These are phyloP conservation scores for Cotesia typhae DNA, from an alignment of 1,140 invertebrate species.

Conservation along the genomic window DNA sequence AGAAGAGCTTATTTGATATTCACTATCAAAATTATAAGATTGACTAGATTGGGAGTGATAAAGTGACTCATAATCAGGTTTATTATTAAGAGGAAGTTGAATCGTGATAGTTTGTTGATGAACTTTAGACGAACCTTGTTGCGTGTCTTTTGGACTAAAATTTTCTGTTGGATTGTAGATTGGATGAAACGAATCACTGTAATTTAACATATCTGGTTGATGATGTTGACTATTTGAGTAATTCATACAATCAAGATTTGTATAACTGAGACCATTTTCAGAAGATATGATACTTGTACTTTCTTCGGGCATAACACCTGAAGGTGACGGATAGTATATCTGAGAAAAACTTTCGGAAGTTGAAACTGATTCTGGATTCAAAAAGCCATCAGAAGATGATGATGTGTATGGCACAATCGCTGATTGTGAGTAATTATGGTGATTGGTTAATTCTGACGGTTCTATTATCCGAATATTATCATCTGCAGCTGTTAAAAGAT, in stretches of 20 bases:
- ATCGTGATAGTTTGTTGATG: conserved; percentile 43
- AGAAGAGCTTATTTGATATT: conserved; percentile 44
- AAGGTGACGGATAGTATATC: conserved; percentile 56
- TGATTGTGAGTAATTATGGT: conserved; percentile 61
- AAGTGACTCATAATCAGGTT: conserved; percentile 53
- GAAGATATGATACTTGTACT: conserved; percentile 78
- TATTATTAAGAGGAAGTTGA: conserved; percentile 43
- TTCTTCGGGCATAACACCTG: conserved; percentile 61
- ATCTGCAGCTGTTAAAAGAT: conserved; percentile 46
- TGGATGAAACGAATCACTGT: conserved; percentile 54
- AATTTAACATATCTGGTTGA: conserved; percentile 43
- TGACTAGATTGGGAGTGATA: conserved; percentile 62
- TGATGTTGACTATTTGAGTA: conserved; percentile 49
- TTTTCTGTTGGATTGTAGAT: conserved; percentile 41
- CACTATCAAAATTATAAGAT: conserved; percentile 51
- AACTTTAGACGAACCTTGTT: conserved; percentile 29
- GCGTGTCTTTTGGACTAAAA: conserved; percentile 1
- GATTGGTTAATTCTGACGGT: conserved; percentile 56
- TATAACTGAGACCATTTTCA: conserved; percentile 87
- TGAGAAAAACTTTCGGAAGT: conserved; percentile 54
- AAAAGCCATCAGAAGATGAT: conserved; percentile 30
- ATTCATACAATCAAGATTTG: conserved; percentile 81
- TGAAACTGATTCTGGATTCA: conserved; percentile 42
- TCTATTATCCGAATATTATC: conserved; percentile 54
- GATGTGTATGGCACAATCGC: conserved; percentile 56